Percentiles rank a stretch among this genome's conserved stretches.
These are phyloP conservation scores for Cephalopterus ornatus DNA, from an alignment of 2,113 vertebrate genomes.

Conservation along the genomic window DNA sequence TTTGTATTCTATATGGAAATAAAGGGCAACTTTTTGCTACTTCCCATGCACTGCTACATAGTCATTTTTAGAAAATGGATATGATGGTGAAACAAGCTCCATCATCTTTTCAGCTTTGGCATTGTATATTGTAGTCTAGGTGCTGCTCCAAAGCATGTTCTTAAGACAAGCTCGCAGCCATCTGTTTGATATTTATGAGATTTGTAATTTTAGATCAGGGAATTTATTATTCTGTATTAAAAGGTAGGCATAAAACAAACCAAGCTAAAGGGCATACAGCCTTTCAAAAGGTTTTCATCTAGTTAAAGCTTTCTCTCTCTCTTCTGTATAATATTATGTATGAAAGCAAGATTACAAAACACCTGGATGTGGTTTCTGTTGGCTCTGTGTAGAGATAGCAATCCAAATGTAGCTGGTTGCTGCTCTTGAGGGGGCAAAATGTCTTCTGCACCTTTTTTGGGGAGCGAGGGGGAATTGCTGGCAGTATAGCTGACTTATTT, in stretches of 20 bases:
- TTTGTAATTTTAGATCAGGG: conserved; percentile 43
- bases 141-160: not conserved
- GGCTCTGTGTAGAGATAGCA: not conserved
- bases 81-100: conserved; percentile 3
- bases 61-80: not conserved
- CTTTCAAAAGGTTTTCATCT: conserved; percentile 30
- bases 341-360: conserved; percentile 15
- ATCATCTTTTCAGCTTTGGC: not conserved
- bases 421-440: not conserved
- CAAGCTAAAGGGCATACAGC: conserved; percentile 38
- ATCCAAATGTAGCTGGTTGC: not conserved
- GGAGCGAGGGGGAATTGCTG: not conserved
- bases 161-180: conserved; percentile 16
- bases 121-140: not conserved
- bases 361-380: not conserved
- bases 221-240: conserved; percentile 46
- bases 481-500: not conserved
- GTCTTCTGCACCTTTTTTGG: not conserved
- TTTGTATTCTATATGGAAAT: not conserved
- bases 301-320: not conserved
- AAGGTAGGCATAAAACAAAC: conserved; percentile 45
- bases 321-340: not conserved
- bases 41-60: not conserved
- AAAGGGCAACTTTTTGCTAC: not conserved
- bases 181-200: conserved; percentile 46